Base-by-base conservation (phyloP, 1,140 invertebrate species). In the Bicyclus anynana region DNA sequence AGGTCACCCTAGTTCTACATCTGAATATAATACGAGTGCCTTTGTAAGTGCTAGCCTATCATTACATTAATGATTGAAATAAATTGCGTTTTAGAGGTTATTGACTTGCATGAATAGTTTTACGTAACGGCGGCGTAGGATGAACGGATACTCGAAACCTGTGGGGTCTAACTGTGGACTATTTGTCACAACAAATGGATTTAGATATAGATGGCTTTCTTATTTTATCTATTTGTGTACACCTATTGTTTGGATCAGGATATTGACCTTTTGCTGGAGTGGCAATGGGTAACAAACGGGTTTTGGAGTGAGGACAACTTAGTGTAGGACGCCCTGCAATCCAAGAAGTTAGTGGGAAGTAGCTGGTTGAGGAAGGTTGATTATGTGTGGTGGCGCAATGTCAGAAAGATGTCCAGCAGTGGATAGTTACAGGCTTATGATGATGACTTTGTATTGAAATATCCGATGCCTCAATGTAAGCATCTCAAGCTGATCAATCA, bases 81-180 rank as follows among this genome's bases (percentile, higher is more conserved):
- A 51, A 57, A 57, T 57, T 57, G 46, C 51, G 51, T 52, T 27
- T 52, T 14, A 52, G 27, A 47, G 56, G 56, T 59, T 47, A 29
- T 59, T 59, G 56, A 47, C 56, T 52, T 44, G 4, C 21, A 29
- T 53, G 38, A 53, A 44, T 53, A 10, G 44, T 5, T 47, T 16
- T 47, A 44, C 14, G 23, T 47, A 47, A 47, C 12, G 21, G 14
- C 12, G n/a, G 6, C 7, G 17, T 26, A 47, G n/a, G 23, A 14
- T 26, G 44, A 27, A 27, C 12, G 26, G n/a, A 14, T 23, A 14
- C 13, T 10, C 21, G 20, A 18, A 44, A n/a, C 20, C 18, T 12
- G 6, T 40, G 29, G 10, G 3, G n/a, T 33, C 29, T 33, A 12
- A n/a, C 9, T 33, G n/a, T 33, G 29, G 10, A 33, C 29, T 33